Percentiles rank a stretch among this genome's conserved stretches.
phyloP scores from a whole-genome alignment of 2,888 invertebrate genomes.

The Timema cristinae region DNA sequence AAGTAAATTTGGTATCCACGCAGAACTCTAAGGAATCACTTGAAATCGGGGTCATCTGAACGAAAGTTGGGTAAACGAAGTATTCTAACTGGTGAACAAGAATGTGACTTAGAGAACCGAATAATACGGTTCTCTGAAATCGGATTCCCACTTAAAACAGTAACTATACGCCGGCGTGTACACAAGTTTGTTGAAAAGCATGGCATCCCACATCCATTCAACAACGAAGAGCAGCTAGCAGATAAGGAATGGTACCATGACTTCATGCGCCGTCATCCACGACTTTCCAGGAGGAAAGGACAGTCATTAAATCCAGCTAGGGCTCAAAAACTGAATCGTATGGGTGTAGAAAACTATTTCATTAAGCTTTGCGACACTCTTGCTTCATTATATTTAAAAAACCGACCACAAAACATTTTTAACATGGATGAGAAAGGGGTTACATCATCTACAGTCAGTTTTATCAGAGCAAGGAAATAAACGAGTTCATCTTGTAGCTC shows the following conservation, averaged over 20 bases:
- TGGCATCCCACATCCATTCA: not conserved
- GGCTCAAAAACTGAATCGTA: not conserved
- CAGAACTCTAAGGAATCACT: not conserved
- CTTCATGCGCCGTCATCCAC: not conserved
- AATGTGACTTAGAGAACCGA: slow-evolving; percentile 10
- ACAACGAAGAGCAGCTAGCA: not conserved
- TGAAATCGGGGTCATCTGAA: slow-evolving; percentile 11
- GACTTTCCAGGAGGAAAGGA: not conserved
- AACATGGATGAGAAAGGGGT: slow-evolving; percentile 8
- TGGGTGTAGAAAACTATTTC: not conserved
- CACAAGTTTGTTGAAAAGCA: not conserved
- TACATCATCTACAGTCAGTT: slow-evolving; percentile 5
- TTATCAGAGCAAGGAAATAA: not conserved
- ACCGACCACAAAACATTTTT: not conserved
- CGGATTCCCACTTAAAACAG: not conserved
- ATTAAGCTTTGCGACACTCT: slow-evolving; percentile 8
- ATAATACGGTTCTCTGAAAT: slow-evolving; percentile 2
- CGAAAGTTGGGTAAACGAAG: slow-evolving; percentile 7
- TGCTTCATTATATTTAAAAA: not conserved
- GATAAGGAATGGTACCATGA: not conserved
- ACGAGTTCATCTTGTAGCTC: not conserved
- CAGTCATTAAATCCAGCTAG: slow-evolving; percentile 7
- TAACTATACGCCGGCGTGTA: not conserved
- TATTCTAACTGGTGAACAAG: not conserved
- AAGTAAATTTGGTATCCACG: not conserved